Evolutionary conservation across 2,888 invertebrate genomes (phyloP).

Genomic region (Trachelus iudaicus): DNA sequence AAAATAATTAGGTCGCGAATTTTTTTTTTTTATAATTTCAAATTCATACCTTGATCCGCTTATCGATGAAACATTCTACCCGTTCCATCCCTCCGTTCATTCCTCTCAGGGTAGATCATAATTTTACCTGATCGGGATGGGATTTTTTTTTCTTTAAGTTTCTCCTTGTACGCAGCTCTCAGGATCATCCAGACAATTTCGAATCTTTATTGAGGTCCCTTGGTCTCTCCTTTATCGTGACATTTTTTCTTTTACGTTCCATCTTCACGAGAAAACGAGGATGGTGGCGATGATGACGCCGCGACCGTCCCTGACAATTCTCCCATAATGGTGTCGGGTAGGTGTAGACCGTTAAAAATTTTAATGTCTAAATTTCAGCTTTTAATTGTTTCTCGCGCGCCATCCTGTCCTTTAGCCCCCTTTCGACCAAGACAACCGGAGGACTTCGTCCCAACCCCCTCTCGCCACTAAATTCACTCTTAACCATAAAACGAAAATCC

Average conservation of each 20-base stretch:
- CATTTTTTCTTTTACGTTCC: slow-evolving; percentile 6
- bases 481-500: slow-evolving; percentile 8
- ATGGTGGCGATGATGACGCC: neutral
- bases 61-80: neutral
- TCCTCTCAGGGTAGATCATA: neutral
- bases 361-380: slow-evolving; percentile 24
- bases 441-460: neutral
- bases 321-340: neutral
- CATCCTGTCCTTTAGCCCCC: neutral
- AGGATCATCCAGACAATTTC: slow-evolving; percentile 7
- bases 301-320: neutral
- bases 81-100: neutral
- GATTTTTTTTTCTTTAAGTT: neutral
- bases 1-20: neutral
- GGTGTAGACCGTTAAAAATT: slow-evolving; percentile 18
- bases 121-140: neutral
- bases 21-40: neutral
- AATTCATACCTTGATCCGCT: neutral
- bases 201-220: slow-evolving; percentile 17
- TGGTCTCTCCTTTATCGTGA: slow-evolving; percentile 10
- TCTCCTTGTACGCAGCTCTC: neutral
- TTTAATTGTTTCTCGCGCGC: slow-evolving; percentile 18
- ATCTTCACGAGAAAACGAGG: neutral
- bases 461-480: neutral
- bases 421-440: neutral